A percentile compares a stretch with the other conserved stretches of the same genome.
These are phyloP conservation scores for Heliconius nattereri DNA, from an alignment of 1,140 invertebrate species.

Conservation along the genomic window DNA sequence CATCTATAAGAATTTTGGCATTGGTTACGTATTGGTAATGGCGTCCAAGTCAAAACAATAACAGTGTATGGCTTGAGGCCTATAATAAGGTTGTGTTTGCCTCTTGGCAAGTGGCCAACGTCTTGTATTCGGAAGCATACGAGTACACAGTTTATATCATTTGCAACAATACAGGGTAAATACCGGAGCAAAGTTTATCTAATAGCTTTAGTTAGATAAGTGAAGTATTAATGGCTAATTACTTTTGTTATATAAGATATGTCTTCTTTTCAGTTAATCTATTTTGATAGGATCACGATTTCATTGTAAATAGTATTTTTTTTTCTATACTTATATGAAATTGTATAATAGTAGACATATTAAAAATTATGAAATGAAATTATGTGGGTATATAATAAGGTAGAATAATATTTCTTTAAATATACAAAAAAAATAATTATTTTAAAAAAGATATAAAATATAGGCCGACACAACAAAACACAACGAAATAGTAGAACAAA, in stretches of 20 bases:
- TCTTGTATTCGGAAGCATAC: constrained; percentile 64
- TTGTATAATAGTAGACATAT: too few relatives aligned
- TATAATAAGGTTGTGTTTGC: constrained; percentile 50
- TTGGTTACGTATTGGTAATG: neutral
- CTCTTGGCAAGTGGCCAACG: constrained; percentile 65
- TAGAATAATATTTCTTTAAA: too few relatives aligned
- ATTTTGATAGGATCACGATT: too few relatives aligned
- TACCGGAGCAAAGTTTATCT: constrained; percentile 11
- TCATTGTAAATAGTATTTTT: too few relatives aligned
- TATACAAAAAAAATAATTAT: too few relatives aligned
- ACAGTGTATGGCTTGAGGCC: constrained; percentile 24
- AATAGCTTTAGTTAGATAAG: constrained; percentile 32
- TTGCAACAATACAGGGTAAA: constrained; percentile 52
- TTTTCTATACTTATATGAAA: too few relatives aligned
- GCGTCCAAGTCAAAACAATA: constrained; percentile 20
- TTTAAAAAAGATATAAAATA: too few relatives aligned
- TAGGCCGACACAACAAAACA: too few relatives aligned
- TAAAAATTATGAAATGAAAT: too few relatives aligned
- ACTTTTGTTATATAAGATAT: neutral
- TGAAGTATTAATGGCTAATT: neutral
- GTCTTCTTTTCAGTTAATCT: neutral
- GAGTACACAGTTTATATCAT: constrained; percentile 60
- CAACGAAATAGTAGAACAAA: neutral
- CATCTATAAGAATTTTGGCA: neutral
- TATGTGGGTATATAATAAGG: too few relatives aligned